phyloP scores from a whole-genome alignment of 1,140 invertebrate species.

The Ceratina australensis region DNA sequence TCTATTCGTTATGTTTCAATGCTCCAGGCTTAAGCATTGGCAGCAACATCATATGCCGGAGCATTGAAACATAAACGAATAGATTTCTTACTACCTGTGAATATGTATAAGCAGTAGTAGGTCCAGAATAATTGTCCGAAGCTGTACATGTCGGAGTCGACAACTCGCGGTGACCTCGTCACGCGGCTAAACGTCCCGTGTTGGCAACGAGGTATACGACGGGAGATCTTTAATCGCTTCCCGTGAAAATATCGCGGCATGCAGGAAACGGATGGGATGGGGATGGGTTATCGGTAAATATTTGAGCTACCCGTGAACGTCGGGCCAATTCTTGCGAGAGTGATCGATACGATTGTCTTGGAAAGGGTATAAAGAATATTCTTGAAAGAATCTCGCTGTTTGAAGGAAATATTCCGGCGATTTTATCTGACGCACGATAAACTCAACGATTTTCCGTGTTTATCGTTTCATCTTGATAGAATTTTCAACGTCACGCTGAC shows the following conservation, averaged over 20 bases:
- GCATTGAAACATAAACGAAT: too few relatives aligned
- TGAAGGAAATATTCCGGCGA: too few relatives aligned
- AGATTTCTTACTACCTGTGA: too few relatives aligned
- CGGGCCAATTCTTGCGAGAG: not conserved
- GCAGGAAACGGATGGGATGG: not conserved
- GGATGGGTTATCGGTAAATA: constrained; percentile 22
- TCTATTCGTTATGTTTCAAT: too few relatives aligned
- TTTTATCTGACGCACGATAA: too few relatives aligned
- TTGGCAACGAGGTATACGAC: constrained; percentile 1
- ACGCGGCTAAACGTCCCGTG: constrained; percentile 33
- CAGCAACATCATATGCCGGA: too few relatives aligned
- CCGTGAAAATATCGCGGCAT: constrained; percentile 17
- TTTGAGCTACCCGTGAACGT: not conserved
- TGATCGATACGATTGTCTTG: constrained; percentile 8
- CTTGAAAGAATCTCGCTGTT: not conserved
- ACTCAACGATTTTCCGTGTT: not conserved
- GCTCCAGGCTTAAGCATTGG: too few relatives aligned
- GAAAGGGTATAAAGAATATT: not conserved
- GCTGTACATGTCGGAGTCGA: too few relatives aligned
- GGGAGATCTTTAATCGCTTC: constrained; percentile 22
- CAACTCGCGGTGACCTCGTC: constrained; percentile 22
- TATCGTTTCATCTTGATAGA: not conserved
- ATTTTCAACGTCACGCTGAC: not conserved
- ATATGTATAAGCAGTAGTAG: too few relatives aligned
- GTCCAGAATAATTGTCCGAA: too few relatives aligned